A percentile compares a stretch with the other conserved stretches of the same genome.
Conservation (phyloP, 2,888 invertebrate genomes). For the Lepidonotus clava region DNA sequence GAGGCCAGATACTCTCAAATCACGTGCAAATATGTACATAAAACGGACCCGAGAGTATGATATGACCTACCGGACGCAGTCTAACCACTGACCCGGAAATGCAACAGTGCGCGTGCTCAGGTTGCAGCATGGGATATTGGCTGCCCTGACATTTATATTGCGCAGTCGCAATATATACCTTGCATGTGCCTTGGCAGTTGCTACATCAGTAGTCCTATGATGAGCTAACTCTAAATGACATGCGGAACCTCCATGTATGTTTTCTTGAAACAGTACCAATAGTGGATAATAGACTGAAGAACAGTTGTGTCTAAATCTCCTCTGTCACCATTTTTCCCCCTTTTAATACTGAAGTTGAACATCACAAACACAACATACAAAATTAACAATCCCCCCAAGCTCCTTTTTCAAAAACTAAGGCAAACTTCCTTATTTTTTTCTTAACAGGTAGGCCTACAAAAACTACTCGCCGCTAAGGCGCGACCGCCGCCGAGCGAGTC, state of each 20-base stretch:
- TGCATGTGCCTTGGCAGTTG: no score
- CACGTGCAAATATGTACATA: not conserved
- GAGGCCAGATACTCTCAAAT: not conserved
- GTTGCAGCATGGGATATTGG: not conserved
- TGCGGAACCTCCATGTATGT: no score
- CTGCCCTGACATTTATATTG: not conserved
- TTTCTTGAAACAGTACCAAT: no score
- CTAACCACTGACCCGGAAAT: not conserved
- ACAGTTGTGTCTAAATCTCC: not conserved
- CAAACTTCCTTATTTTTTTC: not conserved
- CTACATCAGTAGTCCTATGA: no score
- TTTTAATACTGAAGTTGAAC: not conserved
- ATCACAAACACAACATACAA: not conserved
- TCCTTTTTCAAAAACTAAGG: not conserved
- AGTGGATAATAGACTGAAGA: not conserved
- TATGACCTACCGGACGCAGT: not conserved
- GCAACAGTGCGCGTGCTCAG: not conserved
- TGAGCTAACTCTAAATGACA: no score
- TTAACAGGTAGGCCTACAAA: not conserved
- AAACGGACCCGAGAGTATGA: not conserved
- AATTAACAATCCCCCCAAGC: not conserved
- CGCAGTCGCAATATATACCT: not conserved
- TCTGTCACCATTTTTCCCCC: not conserved
- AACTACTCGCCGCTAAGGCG: not conserved
- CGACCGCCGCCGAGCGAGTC: constrained; percentile 24